Percentiles rank a stretch among this genome's conserved stretches.
phyloP scores from a whole-genome alignment of 2,888 invertebrate genomes.

The Rosalia funebris region DNA sequence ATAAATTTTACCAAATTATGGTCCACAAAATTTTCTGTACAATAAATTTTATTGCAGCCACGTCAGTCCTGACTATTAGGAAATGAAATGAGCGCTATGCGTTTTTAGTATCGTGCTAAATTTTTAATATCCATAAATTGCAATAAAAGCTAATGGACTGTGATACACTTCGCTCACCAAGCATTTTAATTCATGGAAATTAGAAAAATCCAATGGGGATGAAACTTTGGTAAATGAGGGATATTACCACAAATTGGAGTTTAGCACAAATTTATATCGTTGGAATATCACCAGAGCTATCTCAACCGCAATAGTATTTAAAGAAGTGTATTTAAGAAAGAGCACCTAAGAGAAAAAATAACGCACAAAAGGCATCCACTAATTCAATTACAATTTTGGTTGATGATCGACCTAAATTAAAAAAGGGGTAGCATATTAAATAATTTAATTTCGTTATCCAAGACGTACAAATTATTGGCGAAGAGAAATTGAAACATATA shows the following conservation, averaged over 20 bases:
- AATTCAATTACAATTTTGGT: too few species aligned
- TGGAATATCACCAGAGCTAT: background rate
- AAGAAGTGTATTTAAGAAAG: too few species aligned
- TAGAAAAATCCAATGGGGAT: slow-evolving; percentile 39
- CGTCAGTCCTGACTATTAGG: slow-evolving; percentile 36
- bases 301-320: too few species aligned
- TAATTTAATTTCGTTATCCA: too few species aligned
- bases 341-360: too few species aligned
- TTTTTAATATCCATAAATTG: slow-evolving; percentile 58
- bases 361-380: too few species aligned
- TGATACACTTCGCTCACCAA: slow-evolving; percentile 50
- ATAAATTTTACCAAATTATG: too few species aligned
- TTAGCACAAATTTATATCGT: slow-evolving; percentile 15
- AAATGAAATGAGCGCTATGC: slow-evolving; percentile 39
- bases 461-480: too few species aligned
- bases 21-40: slow-evolving; percentile 2
- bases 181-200: slow-evolving; percentile 53
- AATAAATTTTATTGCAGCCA: slow-evolving; percentile 1
- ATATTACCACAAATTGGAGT: slow-evolving; percentile 21
- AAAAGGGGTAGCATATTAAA: too few species aligned
- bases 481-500: too few species aligned
- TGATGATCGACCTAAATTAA: too few species aligned
- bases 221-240: slow-evolving; percentile 15
- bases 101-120: slow-evolving; percentile 41
- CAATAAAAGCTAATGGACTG: slow-evolving; percentile 55